phyloP scores from a whole-genome alignment of 2,888 invertebrate species.

The Callosobruchus maculatus region DNA sequence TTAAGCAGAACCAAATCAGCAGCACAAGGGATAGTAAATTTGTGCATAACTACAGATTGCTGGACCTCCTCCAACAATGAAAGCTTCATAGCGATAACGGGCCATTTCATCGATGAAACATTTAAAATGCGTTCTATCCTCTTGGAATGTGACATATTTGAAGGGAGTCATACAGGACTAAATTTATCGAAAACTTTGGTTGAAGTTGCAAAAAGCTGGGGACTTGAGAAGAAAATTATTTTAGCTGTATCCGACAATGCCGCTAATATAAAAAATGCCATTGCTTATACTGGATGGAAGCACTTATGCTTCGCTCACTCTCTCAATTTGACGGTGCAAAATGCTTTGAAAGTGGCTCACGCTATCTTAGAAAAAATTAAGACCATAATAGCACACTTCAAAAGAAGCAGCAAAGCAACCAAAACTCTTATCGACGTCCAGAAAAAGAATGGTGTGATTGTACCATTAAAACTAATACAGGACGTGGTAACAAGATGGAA shows the following conservation, averaged over 20 bases:
- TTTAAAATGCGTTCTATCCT: slow-evolving; percentile 8
- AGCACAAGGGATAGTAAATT: slow-evolving; percentile 1
- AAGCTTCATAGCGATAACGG: slow-evolving; percentile 13
- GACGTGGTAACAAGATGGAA: slow-evolving; percentile 26
- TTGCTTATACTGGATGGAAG: no score
- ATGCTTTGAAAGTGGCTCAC: no score
- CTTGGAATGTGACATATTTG: slow-evolving; percentile 10
- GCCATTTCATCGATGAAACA: slow-evolving; percentile 13
- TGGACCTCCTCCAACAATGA: slow-evolving; percentile 15
- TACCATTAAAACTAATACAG: slow-evolving; percentile 18
- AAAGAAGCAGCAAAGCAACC: no score
- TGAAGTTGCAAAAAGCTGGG: slow-evolving; percentile 1
- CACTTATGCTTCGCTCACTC: no score
- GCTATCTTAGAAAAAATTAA: no score
- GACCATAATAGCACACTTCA: no score
- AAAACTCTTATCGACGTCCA: no score
- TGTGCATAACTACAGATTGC: slow-evolving; percentile 17
- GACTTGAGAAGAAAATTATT: no score
- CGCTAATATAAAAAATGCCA: no score
- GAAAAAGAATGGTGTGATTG: not conserved
- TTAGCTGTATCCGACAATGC: no score
- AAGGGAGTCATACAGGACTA: slow-evolving; percentile 16
- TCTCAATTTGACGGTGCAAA: no score
- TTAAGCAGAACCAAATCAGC: slow-evolving; percentile 1
- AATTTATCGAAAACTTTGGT: slow-evolving; percentile 8